Conservation (phyloP, 2,113 vertebrate genomes). For the Peromyscus polionotus region DNA sequence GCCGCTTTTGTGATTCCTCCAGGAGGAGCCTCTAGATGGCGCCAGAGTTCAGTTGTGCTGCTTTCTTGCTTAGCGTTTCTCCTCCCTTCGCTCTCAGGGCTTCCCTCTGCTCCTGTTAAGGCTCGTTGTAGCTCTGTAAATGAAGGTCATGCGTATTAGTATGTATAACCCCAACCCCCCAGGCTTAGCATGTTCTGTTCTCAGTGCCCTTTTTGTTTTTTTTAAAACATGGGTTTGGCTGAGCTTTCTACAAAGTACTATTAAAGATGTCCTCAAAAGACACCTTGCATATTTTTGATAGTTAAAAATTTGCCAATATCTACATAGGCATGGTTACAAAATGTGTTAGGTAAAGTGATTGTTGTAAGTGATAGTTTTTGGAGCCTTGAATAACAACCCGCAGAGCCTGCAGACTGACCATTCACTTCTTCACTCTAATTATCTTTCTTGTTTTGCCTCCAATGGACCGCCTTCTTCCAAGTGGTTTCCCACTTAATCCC, state of each 20-base stretch:
- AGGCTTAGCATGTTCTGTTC: not conserved
- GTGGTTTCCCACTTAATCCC: constrained; percentile 66
- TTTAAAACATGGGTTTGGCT: constrained; percentile 31
- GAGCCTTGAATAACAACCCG: not conserved
- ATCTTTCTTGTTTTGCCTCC: constrained; percentile 72
- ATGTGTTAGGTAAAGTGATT: not conserved
- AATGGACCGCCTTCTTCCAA: constrained; percentile 63
- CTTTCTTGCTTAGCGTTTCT: not conserved
- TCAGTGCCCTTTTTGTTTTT: not conserved
- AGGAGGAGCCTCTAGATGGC: not conserved
- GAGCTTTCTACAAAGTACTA: constrained; percentile 14
- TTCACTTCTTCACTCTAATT: constrained; percentile 36
- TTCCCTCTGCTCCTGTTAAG: constrained; percentile 22
- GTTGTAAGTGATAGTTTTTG: not conserved
- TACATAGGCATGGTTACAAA: not conserved
- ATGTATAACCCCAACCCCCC: not conserved
- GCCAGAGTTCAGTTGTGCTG: not conserved
- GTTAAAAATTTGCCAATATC: not conserved
- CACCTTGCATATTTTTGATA: not conserved
- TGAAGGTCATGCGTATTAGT: constrained; percentile 43
- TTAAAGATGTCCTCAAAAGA: constrained; percentile 38
- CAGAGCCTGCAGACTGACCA: not conserved
- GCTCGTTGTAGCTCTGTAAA: constrained; percentile 30
- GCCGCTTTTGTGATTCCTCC: not conserved
- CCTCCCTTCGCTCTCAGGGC: not conserved